Evolutionary conservation across 2,113 vertebrate species (phyloP), one percentile per base, ranked within the genome.

Genomic region (Poeciliopsis occidentalis): DNA sequence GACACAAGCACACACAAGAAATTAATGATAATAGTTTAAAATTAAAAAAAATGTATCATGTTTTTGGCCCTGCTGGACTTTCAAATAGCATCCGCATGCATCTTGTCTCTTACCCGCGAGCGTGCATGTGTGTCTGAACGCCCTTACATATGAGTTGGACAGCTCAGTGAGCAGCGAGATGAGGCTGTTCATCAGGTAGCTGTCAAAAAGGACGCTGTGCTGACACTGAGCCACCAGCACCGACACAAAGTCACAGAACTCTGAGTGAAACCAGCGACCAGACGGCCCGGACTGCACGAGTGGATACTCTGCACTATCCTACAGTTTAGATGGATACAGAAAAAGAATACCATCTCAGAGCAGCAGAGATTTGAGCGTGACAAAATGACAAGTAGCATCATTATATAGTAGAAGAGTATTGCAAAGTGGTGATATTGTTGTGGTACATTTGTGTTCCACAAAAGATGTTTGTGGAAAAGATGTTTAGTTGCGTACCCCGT

Each of bases 81-180:
- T 22, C 51, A 57, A n/a, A 57, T 4, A 3, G 51, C 3, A n/a
- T 57, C 24, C 7, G 24, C 22, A 1, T 4, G 64, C 24, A 3
- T 30, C 3, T 5, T 34, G 0, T 12, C 34, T 24, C 74, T 88
- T 91, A 97, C 97, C 97, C 92, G 96, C 96, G 15, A 98, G 95
- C 8, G 96, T 97, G 85, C 96, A 96, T n/a, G 97, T 98, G 92
- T 97, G 97, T 75, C 97, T 94, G 86, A 98, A 97, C 0, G 96
- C 96, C 37, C 96, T 93, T 29, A 98, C 87, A 44, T 87, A 88
- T 0, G 97, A 98, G 87, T 96, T 92, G 0, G 96, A 96, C 75
- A 98, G 93, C 75, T 96, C 95, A 0, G 95, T 94, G 54, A 98
- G 95, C 84, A 98, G 92, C 0, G 96, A 97, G 83, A 97, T 95